Evolutionary conservation across 2,113 vertebrate species (phyloP), one percentile per base, ranked within the genome.

Genomic region (Climacteris rufus): DNA sequence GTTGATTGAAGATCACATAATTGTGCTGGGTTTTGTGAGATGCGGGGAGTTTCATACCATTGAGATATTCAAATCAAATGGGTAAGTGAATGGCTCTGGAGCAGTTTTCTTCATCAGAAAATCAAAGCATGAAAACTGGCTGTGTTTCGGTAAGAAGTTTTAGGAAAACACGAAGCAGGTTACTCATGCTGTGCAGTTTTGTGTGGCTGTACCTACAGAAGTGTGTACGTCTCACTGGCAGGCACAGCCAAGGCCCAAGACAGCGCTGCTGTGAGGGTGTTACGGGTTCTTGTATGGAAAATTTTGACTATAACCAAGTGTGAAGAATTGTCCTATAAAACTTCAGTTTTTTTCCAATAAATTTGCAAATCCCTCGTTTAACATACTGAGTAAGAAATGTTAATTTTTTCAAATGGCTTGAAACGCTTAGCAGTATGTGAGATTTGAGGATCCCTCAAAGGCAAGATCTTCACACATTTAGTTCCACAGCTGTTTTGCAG

Each of bases 201-300:
- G 18, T 42, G 47, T 53, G 75, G 33, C 53, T 9, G 1, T 64
- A 35, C n/a, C 47, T 49, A 7, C 0, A 0, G 12, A 11, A 57
- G 25, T 14, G 16, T 33, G 28, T 20, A 7, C 25, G 31, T 39
- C 65, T 28, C 42, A 22, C 8, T 24, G 49, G 56, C 28, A 54
- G 69, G 24, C 2, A 5, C 60, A 72, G 44, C 21, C 16, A 37
- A 49, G 42, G 21, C 28, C 16, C 10, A 27, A 35, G 42, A 9
- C 52, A 19, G 24, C 0, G 0, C 33, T 81, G 54, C 63, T 49
- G 4, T 23, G 31, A 53, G 42, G 23, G 8, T 40, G 22, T 49
- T 59, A 19, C 0, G 27, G 37, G 21, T 33, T 75, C 63, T 47
- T 30, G 24, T n/a, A 37, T 71, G 33, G 28, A 24, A 30, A 7